phyloP scores from a whole-genome alignment of 1,140 invertebrate species.

The Sinonovacula constricta region DNA sequence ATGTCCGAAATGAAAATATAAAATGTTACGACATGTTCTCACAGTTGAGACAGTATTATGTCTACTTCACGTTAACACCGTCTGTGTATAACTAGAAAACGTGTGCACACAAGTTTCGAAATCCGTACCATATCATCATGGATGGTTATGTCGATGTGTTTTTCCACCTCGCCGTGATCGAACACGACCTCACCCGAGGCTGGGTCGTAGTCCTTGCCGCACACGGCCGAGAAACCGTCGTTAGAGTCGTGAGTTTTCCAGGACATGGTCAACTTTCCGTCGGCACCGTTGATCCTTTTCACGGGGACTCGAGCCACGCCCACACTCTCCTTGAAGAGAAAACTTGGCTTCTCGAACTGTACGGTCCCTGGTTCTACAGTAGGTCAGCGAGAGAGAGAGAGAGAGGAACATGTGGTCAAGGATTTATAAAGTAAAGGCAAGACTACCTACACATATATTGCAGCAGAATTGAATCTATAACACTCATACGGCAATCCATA shows the following conservation, averaged over 20 bases:
- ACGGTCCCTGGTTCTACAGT: conserved; percentile 82
- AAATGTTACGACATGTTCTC: too few relatives aligned
- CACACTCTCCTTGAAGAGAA: conserved; percentile 83
- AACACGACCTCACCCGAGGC: conserved; percentile 81
- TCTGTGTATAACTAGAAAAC: too few relatives aligned
- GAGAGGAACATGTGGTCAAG: not conserved
- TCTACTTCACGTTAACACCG: too few relatives aligned
- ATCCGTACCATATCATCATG: conserved; percentile 82
- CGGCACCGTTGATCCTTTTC: conserved; percentile 81
- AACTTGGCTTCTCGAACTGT: conserved; percentile 82
- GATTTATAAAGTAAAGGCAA: too few relatives aligned
- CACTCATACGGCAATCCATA: too few relatives aligned
- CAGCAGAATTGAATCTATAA: too few relatives aligned
- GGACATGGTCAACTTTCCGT: conserved; percentile 81
- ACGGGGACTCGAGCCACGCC: conserved; percentile 81
- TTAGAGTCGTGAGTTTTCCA: conserved; percentile 84
- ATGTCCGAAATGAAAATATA: too few relatives aligned
- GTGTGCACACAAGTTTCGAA: too few relatives aligned
- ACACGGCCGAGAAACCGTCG: conserved; percentile 82
- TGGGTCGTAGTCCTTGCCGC: conserved; percentile 80
- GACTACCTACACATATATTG: too few relatives aligned
- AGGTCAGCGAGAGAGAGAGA: not conserved
- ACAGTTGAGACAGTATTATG: too few relatives aligned
- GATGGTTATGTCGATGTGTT: conserved; percentile 82
- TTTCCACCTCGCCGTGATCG: conserved; percentile 81